Base-by-base conservation (phyloP, 2,888 invertebrate genomes). In the Mongoloraphidia duomilia region DNA sequence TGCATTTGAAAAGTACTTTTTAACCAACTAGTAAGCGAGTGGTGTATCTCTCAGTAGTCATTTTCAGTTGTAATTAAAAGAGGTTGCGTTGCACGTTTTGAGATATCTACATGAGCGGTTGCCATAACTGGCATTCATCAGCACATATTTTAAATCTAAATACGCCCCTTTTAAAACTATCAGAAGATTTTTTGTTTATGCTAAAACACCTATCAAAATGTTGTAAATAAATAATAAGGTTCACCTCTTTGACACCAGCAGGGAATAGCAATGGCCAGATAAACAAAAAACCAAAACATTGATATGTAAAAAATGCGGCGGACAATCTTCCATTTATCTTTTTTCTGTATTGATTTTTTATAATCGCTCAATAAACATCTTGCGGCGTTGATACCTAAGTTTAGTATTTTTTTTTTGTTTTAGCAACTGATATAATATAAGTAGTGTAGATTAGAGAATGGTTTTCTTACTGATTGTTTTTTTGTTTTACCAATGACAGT, bases 241-340 rank as follows among this genome's bases (percentile, higher is more conserved):
- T 13, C 58, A 69, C 73, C 74, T 63, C 63, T 67, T 46, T 68
- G 67, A 56, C 72, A 74, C 73, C 73, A 75, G 45, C 66, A 66
- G 2, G 71, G 70, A 44, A 73, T 60, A 6, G 71, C 73, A 47
- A 74, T 63, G 33, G 63, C 53, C 14, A 65, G 17, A 53, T 73
- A 74, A 44, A 74, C 61, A 10, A 58, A 53, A 9, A 69, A 52
- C 73, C 73, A 74, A 48, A 72, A 56, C 39, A 62, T 53, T 2
- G 64, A n/a, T 11, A 71, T 61, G 49, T 60, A 58, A 56, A 62
- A 58, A 11, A 64, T 55, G 54, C 62, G 63, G 9, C 53, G 55
- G 10, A 67, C 36, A 3, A 65, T 48, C 37, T 50, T 56, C 3
- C 52, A 56, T 9, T 55, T 47, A 13, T 56, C 50, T 8, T 56